Conservation (phyloP, 2,888 invertebrate species). For the Adineta ricciae region DNA sequence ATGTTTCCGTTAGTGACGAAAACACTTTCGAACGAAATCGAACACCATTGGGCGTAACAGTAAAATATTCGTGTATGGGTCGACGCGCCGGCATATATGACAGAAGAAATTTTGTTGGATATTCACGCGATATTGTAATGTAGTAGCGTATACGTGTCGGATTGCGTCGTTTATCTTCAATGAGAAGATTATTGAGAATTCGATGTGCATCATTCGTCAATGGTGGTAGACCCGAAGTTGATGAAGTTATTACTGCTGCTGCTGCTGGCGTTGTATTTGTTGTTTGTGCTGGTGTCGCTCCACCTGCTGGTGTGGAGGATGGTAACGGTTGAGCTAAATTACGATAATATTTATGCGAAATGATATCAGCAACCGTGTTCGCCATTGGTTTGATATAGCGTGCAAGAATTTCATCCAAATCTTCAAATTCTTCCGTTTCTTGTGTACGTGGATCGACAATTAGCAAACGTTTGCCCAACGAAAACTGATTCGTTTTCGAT, state of each 20-base stretch:
- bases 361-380: slow-evolving; percentile 74
- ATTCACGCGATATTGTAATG: slow-evolving; percentile 15
- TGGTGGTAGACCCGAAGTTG: background rate
- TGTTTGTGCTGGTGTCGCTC: background rate
- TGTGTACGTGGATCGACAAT: slow-evolving; percentile 17
- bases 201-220: background rate
- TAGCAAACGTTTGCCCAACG: slow-evolving; percentile 45
- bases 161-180: slow-evolving; percentile 24
- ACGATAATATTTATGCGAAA: slow-evolving; percentile 77
- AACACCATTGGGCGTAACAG: slow-evolving; percentile 82
- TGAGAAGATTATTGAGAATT: slow-evolving; percentile 15
- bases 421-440: slow-evolving; percentile 68
- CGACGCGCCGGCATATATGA: slow-evolving; percentile 79
- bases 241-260: background rate
- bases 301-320: background rate
- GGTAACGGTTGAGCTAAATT: slow-evolving; percentile 3
- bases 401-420: slow-evolving; percentile 96
- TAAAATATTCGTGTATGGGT: slow-evolving; percentile 79
- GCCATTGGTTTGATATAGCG: slow-evolving; percentile 94
- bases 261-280: background rate
- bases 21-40: slow-evolving; percentile 72
- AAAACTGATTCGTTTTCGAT: slow-evolving; percentile 89
- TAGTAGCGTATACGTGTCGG: slow-evolving; percentile 30
- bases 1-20: slow-evolving; percentile 65
- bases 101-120: slow-evolving; percentile 75